Base-by-base conservation (phyloP, 2,113 vertebrate species). In the Chaetorhynchus papuensis region DNA sequence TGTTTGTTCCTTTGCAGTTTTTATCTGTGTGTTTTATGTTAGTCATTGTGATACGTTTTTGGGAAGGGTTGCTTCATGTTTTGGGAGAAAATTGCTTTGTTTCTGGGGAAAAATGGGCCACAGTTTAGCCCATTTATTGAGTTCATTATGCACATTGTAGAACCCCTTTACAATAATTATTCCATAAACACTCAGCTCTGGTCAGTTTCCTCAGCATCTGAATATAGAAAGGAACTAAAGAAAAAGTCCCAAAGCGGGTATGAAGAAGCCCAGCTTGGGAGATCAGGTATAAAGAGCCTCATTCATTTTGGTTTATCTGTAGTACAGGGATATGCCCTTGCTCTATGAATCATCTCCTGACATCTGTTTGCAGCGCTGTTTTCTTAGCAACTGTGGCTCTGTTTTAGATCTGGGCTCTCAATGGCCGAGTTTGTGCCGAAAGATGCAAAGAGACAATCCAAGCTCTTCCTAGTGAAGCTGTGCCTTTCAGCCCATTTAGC, bases 351-450 rank as follows among this genome's bases (percentile, higher is more conserved):
- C 97, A 97, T 95, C 80, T 39, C 64, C 68, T 93, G 81, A 92
- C 90, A 94, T 96, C 57, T 69, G 89, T 95, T 95, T 96, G 94
- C 87, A 69, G 17, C 11, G 11, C 83, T 96, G 95, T 97, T 98
- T 98, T 97, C 97, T 96, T 97, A 97, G 97, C 97, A 98, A 97
- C 97, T 91, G 87, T 0, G 0, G 53, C 84, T 96, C 83, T 90
- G 44, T 90, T 97, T 95, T 95, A 96, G 97, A 87, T 97, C 70
- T 76, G 91, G 85, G 54, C 83, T 96, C 89, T 96, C 81, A 94
- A 85, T 94, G 90, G 77, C 61, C 0, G 83, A 33, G 77, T 96
- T 95, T 97, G 90, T 97, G 41, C 4, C 0, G 60, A 78, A 80
- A 87, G 84, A 70, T 74, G 92, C 18, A 5, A 90, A 81, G 90